Base-by-base conservation (phyloP, 2,888 invertebrate genomes). In the Muschampia plurimacula region DNA sequence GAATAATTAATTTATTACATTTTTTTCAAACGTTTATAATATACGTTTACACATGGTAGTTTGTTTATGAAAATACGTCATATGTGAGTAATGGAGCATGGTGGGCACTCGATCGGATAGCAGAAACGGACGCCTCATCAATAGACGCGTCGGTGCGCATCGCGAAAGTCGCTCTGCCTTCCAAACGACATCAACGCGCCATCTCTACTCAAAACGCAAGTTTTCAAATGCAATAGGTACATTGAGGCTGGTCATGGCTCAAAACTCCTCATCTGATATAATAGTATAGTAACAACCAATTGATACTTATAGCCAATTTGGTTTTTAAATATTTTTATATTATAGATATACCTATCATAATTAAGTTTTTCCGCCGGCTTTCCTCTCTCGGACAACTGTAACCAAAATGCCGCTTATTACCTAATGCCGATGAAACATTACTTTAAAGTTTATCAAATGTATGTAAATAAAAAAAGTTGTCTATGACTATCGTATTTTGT, bases 151-250 rank as follows among this genome's bases (percentile, higher is more conserved):
- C 89, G 83, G 82, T 81, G 89, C 84, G 83, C 84, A 87, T 90
- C 91, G 89, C 86, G 92, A 92, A 92, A 93, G 92, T 91, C 82
- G 84, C 83, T 77, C 79, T 74, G 76, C 78, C 79, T 74, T 77
- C 78, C 80, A 78, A 82, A 77, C 76, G 76, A 77, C 77, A 76
- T 77, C 77, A 75, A 77, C 78, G 76, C 75, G 74, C 65, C 78
- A 41, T 59, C 15, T 44, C 15, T 22, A 12, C 44, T 36, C 65
- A 13, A 6, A 12, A 64, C 64, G 49, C 46, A 32, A 49, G 28
- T 65, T 49, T 13, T 49, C 46, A 46, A 28, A 41, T 28, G 64
- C 64, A 46, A 49, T 52, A 6, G 2, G 1, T 15, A 15, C 52
- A 52, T 52, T 52, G 52, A 52, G 52, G 52, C 15, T n/a, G 52